Percentiles rank a stretch among this genome's conserved stretches.
Evolutionary conservation across 35 echinoderm and acorn worm species (phyloP).

Genomic region (Acanthaster planci): DNA sequence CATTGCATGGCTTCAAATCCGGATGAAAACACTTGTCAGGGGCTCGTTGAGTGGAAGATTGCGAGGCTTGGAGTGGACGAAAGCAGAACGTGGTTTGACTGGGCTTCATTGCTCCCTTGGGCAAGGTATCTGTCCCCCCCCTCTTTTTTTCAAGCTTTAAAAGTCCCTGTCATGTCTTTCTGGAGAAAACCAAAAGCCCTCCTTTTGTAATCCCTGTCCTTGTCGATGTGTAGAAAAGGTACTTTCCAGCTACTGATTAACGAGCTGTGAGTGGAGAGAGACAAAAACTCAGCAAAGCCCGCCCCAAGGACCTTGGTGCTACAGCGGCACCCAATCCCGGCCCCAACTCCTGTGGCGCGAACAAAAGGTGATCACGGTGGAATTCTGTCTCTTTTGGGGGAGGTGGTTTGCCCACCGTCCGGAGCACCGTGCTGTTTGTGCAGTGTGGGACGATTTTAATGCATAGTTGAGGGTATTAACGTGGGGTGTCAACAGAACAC

Average conservation of each 20-base stretch:
- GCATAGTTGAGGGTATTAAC: constrained; percentile 20
- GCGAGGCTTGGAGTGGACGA: neutral
- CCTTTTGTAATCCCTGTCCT: neutral
- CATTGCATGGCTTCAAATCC: constrained; percentile 7
- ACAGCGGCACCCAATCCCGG: neutral
- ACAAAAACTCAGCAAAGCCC: neutral
- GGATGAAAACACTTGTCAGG: neutral
- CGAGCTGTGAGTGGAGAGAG: neutral
- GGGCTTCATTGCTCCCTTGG: neutral
- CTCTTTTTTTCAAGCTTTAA: no score
- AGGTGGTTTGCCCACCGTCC: neutral
- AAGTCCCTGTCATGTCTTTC: no score
- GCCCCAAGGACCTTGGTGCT: neutral
- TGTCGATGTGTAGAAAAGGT: neutral
- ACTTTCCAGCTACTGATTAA: constrained; percentile 6
- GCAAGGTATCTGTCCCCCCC: neutral
- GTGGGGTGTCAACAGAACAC: neutral
- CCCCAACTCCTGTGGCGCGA: neutral
- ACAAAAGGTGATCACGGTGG: neutral
- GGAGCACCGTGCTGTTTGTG: neutral
- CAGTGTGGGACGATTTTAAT: neutral
- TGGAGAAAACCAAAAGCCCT: no score
- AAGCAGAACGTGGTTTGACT: neutral
- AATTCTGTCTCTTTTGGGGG: neutral
- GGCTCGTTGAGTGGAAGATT: neutral